Evolutionary conservation across 2,113 vertebrate species (phyloP).

Genomic region (Scopus umbretta): DNA sequence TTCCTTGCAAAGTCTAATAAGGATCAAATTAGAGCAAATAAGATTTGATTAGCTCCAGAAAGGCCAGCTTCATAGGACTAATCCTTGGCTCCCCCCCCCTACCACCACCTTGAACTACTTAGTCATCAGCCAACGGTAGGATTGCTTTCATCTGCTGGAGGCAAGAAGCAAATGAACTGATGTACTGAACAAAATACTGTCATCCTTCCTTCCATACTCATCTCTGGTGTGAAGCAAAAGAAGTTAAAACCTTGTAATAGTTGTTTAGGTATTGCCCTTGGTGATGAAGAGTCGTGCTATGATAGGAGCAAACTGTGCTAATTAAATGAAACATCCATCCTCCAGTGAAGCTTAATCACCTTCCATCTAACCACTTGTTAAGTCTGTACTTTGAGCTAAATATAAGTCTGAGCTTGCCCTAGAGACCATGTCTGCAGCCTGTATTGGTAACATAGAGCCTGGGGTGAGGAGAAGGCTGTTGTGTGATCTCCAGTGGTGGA

Average conservation of each 20-base stretch:
- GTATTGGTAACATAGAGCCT: accelerated
- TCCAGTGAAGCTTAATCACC: not conserved
- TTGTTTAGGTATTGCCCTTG: not conserved
- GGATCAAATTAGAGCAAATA: slow-evolving; percentile 36
- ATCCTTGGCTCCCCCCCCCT: not conserved
- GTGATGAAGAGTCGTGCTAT: not conserved
- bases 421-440: not conserved
- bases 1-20: slow-evolving; percentile 6
- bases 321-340: not conserved
- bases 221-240: not conserved
- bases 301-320: not conserved
- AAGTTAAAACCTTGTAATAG: not conserved
- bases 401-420: not conserved
- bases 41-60: slow-evolving; percentile 34
- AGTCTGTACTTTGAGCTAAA: not conserved
- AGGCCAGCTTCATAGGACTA: not conserved
- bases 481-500: not conserved
- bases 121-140: not conserved
- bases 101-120: not conserved
- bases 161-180: not conserved
- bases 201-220: not conserved
- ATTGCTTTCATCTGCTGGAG: slow-evolving; percentile 29
- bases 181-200: not conserved
- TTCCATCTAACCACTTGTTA: not conserved
- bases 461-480: not conserved